Evolutionary conservation across 2,113 vertebrate species (phyloP).

Genomic region (Mirounga angustirostris): DNA sequence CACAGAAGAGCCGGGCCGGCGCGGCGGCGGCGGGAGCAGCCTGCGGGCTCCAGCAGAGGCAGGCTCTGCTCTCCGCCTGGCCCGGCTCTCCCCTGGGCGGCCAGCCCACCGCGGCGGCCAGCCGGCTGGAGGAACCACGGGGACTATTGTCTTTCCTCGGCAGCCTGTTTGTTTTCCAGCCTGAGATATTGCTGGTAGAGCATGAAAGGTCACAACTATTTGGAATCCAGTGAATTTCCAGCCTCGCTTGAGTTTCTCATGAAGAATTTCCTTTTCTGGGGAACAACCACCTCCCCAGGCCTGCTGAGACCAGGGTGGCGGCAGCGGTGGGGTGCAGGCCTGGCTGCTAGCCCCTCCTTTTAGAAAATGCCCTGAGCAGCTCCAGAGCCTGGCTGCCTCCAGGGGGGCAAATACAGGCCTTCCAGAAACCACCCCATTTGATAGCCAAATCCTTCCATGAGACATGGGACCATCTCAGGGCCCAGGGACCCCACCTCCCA

Average conservation of each 20-base stretch:
- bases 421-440: background rate
- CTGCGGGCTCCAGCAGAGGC: background rate
- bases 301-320: background rate
- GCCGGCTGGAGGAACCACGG: background rate
- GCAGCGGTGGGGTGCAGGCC: background rate
- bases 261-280: slow-evolving; percentile 78
- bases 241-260: slow-evolving; percentile 60
- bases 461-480: background rate
- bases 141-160: slow-evolving; percentile 43
- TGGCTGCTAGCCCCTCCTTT: background rate
- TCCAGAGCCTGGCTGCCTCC: background rate
- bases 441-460: background rate
- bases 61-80: background rate
- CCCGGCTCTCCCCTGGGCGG: background rate
- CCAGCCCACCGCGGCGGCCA: background rate
- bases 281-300: slow-evolving; percentile 48
- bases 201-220: slow-evolving; percentile 77
- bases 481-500: background rate
- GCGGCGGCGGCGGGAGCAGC: background rate
- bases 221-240: slow-evolving; percentile 78
- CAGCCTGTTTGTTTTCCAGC: slow-evolving; percentile 71
- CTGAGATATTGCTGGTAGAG: slow-evolving; percentile 66
- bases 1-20: fast-evolving
- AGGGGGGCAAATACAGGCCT: background rate
- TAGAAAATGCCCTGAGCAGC: background rate